Evolutionary conservation across 2,888 invertebrate species (phyloP), one percentile per base, ranked within the genome.

Genomic region (Vesta saturnalis): DNA sequence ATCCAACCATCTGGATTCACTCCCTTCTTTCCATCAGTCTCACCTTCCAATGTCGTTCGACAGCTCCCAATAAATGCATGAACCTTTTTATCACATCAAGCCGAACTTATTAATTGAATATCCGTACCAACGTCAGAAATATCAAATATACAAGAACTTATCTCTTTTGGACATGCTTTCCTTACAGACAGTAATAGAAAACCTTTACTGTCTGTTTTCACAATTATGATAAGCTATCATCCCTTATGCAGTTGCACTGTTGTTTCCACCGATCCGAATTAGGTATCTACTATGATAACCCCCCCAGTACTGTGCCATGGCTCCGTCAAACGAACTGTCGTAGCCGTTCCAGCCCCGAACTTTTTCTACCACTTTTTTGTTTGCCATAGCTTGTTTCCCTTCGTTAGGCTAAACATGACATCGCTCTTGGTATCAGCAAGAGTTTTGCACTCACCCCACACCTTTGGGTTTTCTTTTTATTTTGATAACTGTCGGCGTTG

Each of bases 261-360:
- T 30, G 68, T 64, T 60, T 64, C 69, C 14, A 69, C 70, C 16
- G 70, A 70, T 3, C 47, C 58, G 67, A 72, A 70, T 65, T 68
- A 70, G 30, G 65, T 67, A 56, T 67, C 69, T 1, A 49, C 67
- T 21, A 67, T 22, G 1, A 67, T 49, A 59, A 64, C 64, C 49
- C 67, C 35, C 14, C 70, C 73, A 47, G 73, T 47, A 39, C 71
- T 71, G 65, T 71, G 69, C 72, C 72, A 74, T 14, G 60, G 71
- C 21, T 67, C 47, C 12, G 67, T 73, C 14, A 75, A 55, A 60
- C 72, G 66, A 46, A 73, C 54, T 30, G 67, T 73, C 39, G 72
- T 74, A 56, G 69, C 73, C 21, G 72, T 72, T 8, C 65, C n/a
- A 70, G 22, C 69, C 72, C 71, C 73, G 18, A 73, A 54, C 39